Evolutionary conservation across 2,888 invertebrate genomes (phyloP).

Genomic region (Pherbina coryleti): DNA sequence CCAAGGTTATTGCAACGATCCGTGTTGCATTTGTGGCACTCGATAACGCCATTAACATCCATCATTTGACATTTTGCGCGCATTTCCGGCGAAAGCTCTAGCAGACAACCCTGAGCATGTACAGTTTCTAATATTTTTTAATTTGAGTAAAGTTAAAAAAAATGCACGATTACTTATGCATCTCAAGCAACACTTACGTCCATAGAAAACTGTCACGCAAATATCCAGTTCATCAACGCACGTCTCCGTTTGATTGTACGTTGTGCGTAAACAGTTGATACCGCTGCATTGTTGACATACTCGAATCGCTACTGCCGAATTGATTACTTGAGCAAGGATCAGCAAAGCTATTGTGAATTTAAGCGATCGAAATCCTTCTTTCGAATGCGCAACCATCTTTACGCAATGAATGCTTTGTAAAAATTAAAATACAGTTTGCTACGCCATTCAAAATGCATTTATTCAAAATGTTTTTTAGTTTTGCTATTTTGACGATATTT

Average conservation of each 20-base stretch:
- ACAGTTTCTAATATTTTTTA: slow-evolving; percentile 41
- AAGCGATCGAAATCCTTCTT: not conserved
- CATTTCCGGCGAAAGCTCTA: slow-evolving; percentile 42
- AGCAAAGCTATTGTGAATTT: not conserved
- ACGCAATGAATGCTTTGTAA: not conserved
- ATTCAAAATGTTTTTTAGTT: not conserved
- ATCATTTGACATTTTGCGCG: slow-evolving; percentile 41
- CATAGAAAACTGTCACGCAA: slow-evolving; percentile 61
- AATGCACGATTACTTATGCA: not conserved
- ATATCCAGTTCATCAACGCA: slow-evolving; percentile 63
- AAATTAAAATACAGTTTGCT: not conserved
- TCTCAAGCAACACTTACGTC: slow-evolving; percentile 53
- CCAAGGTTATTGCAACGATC: slow-evolving; percentile 61
- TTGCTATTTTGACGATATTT: not conserved
- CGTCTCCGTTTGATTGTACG: slow-evolving; percentile 46
- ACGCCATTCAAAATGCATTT: not conserved
- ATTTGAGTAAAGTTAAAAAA: not conserved
- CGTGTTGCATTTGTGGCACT: slow-evolving; percentile 49
- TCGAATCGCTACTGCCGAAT: slow-evolving; percentile 46
- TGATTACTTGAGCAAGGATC: not conserved
- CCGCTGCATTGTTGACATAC: slow-evolving; percentile 61
- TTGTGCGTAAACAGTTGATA: slow-evolving; percentile 60
- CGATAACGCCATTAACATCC: not conserved
- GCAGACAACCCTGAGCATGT: slow-evolving; percentile 50
- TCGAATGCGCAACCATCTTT: not conserved